Percentiles rank a stretch among this genome's conserved stretches.
Evolutionary conservation across 92 coral and sea anemone species (phyloP).

Genomic region (Diadumene lineata): DNA sequence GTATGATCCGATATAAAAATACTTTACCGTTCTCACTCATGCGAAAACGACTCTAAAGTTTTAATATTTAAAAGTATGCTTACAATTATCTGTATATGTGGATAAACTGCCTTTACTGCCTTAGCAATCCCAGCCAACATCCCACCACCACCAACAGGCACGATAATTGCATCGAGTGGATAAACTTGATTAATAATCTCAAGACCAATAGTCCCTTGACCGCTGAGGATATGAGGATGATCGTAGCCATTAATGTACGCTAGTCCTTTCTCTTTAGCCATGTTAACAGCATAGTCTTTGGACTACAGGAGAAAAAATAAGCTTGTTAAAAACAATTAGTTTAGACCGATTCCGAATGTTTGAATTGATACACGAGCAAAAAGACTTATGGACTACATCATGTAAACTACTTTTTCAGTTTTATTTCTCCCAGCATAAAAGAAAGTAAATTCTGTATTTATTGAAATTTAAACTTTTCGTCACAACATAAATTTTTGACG

Average conservation of each 20-base stretch:
- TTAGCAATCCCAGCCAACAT: slow-evolving; percentile 80
- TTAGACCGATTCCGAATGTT: no score
- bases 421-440: no score
- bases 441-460: no score
- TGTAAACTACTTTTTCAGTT: no score
- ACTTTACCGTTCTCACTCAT: no score
- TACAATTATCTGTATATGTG: slow-evolving; percentile 69
- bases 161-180: slow-evolving; percentile 70
- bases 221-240: slow-evolving; percentile 81
- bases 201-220: slow-evolving; percentile 85
- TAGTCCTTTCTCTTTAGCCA: slow-evolving; percentile 66
- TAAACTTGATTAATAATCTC: slow-evolving; percentile 84
- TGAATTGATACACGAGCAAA: no score
- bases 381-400: no score
- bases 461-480: no score
- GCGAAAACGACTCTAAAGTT: neutral
- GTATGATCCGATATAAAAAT: no score
- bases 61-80: slow-evolving; percentile 13
- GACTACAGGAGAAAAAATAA: slow-evolving; percentile 52
- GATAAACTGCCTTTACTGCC: slow-evolving; percentile 82
- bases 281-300: slow-evolving; percentile 64
- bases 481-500: no score
- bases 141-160: slow-evolving; percentile 92
- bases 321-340: no score
- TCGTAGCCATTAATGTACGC: slow-evolving; percentile 89